phyloP scores from a whole-genome alignment of 2,888 invertebrate genomes.

The Dicycla oo region DNA sequence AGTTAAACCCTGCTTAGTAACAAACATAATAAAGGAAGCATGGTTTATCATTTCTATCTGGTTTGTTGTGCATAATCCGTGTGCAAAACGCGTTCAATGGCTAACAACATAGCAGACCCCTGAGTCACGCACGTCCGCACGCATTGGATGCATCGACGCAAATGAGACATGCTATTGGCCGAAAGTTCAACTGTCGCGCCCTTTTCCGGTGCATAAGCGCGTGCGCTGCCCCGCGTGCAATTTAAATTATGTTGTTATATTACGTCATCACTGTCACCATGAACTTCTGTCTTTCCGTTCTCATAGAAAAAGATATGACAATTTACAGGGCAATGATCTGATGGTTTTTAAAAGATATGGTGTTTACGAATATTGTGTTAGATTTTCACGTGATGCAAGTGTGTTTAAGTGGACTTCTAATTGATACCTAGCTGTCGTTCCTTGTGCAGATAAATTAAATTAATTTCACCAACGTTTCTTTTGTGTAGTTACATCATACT shows the following conservation, averaged over 20 bases:
- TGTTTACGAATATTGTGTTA: background rate
- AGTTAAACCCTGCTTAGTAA: background rate
- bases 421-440: conserved; percentile 18
- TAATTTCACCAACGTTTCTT: conserved; percentile 26
- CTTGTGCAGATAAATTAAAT: conserved; percentile 26
- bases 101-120: conserved; percentile 32
- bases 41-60: conserved; percentile 35
- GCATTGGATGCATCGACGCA: conserved; percentile 72
- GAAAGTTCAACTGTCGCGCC: conserved; percentile 83
- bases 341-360: background rate
- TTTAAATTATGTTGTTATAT: conserved; percentile 28
- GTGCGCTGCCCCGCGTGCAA: conserved; percentile 49
- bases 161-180: conserved; percentile 68
- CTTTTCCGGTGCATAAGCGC: conserved; percentile 82
- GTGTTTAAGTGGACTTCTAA: conserved; percentile 14
- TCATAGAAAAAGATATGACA: no score
- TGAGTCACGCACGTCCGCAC: conserved; percentile 77
- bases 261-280: conserved; percentile 23
- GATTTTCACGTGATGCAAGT: background rate
- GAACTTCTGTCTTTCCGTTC: background rate
- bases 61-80: conserved; percentile 35
- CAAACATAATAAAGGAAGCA: conserved; percentile 19
- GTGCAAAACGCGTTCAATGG: conserved; percentile 51
- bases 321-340: background rate
- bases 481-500: conserved; percentile 32